These are phyloP conservation scores for Henricia sp. DNA, from an alignment of 53 echinoderm and acorn worm species.

Conservation along the genomic window DNA sequence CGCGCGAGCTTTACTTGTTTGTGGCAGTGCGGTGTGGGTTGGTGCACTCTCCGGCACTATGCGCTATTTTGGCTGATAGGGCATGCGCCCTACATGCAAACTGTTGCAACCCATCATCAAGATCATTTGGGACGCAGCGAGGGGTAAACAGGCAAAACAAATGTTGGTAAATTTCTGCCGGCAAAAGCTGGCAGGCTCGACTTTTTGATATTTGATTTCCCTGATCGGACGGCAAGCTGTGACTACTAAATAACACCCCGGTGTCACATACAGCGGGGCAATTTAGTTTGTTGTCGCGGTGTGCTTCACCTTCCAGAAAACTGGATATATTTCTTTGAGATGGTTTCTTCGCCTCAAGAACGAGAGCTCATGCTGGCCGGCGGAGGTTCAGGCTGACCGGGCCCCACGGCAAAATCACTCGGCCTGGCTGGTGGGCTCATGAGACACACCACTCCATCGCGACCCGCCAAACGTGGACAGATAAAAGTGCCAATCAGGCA, in stretches of 20 bases:
- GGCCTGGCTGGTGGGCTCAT: slow-evolving; percentile 47
- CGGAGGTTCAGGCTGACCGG: slow-evolving; percentile 38
- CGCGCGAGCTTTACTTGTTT: too few relatives aligned
- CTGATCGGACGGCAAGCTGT: slow-evolving; percentile 32
- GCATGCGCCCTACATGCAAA: neutral
- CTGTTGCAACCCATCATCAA: slow-evolving; percentile 53
- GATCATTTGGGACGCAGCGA: slow-evolving; percentile 35
- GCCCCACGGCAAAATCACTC: slow-evolving; percentile 14
- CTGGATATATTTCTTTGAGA: slow-evolving; percentile 43
- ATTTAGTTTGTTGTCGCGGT: neutral
- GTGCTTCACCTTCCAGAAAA: slow-evolving; percentile 19
- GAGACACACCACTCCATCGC: slow-evolving; percentile 31
- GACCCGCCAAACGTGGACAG: slow-evolving; percentile 22
- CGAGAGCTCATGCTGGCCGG: slow-evolving; percentile 56
- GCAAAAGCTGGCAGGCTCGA: slow-evolving; percentile 12
- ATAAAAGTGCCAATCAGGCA: slow-evolving; percentile 52
- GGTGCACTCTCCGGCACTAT: neutral
- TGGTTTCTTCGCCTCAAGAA: slow-evolving; percentile 47
- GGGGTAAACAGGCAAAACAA: slow-evolving; percentile 55
- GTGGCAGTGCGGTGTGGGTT: neutral
- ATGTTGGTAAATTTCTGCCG: slow-evolving; percentile 52
- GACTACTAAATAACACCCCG: slow-evolving; percentile 23
- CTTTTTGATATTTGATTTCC: neutral
- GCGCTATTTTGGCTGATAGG: neutral
- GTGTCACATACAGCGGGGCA: neutral